phyloP scores from a whole-genome alignment of 30 jellyfish, hydroid and myxozoan genomes.

The Chironex yamaguchii region DNA sequence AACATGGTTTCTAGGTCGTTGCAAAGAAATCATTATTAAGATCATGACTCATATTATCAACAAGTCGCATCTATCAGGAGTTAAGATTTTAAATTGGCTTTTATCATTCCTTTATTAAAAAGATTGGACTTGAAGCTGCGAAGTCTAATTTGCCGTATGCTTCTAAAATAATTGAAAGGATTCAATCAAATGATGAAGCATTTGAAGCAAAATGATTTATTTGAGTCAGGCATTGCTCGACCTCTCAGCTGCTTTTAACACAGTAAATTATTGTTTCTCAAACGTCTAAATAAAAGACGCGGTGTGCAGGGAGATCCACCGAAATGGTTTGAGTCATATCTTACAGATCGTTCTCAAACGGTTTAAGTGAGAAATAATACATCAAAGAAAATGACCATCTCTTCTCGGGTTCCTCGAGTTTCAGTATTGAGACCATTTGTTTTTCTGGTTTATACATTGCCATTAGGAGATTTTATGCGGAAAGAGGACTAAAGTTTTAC shows the following conservation, averaged over 20 bases:
- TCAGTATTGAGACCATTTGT: conserved; percentile 57
- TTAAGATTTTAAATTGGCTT: conserved; percentile 2
- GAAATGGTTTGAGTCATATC: conserved; percentile 65
- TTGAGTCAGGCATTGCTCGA: conserved; percentile 57
- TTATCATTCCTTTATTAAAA: conserved; percentile 22
- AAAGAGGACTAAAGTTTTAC: conserved; percentile 1
- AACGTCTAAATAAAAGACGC: conserved; percentile 45
- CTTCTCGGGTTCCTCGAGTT: conserved; percentile 62
- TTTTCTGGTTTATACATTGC: conserved; percentile 22
- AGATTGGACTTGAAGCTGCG: conserved; percentile 50
- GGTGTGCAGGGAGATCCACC: conserved; percentile 52
- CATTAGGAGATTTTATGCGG: conserved; percentile 24
- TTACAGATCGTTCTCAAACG: conserved; percentile 41
- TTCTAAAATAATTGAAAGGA: conserved; percentile 61
- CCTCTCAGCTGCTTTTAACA: conserved; percentile 64
- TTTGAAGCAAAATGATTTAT: conserved; percentile 29
- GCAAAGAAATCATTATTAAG: not conserved
- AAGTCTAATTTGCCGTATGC: conserved; percentile 58
- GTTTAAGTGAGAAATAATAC: not conserved
- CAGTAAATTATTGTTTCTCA: conserved; percentile 57
- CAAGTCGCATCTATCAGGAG: conserved; percentile 14
- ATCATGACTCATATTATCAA: conserved; percentile 24
- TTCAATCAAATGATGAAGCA: conserved; percentile 47
- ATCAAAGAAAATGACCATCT: conserved; percentile 10
- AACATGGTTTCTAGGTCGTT: conserved; percentile 13